These are phyloP conservation scores for Campaea margaritaria DNA, from an alignment of 2,888 invertebrate genomes.

Conservation along the genomic window DNA sequence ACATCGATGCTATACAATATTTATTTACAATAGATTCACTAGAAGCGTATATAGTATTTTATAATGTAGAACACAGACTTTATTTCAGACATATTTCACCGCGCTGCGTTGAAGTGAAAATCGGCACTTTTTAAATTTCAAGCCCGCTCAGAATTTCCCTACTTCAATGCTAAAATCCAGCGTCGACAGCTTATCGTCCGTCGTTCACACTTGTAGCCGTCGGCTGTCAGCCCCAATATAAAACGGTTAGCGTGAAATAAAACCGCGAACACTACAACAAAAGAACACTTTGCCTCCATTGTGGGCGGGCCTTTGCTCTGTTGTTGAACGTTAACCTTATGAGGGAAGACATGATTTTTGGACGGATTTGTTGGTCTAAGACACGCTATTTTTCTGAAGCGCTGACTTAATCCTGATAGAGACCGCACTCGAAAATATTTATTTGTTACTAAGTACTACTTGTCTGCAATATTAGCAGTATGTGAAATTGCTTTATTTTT, in stretches of 20 bases:
- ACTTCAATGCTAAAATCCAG: constrained; percentile 16
- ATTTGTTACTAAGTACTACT: no score
- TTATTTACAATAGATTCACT: neutral
- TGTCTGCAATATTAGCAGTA: no score
- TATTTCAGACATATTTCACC: no score
- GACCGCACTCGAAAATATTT: no score
- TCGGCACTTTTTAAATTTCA: no score
- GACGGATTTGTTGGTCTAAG: constrained; percentile 22
- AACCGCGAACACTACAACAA: constrained; percentile 34
- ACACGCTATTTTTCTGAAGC: constrained; percentile 15
- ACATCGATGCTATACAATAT: neutral
- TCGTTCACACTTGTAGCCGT: constrained; percentile 14
- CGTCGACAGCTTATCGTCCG: constrained; percentile 14
- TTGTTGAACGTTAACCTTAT: constrained; percentile 26
- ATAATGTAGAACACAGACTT: no score
- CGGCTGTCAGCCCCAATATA: constrained; percentile 28
- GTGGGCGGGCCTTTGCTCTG: constrained; percentile 26
- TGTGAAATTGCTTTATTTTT: no score
- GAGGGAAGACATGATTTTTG: constrained; percentile 18
- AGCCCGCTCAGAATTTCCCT: neutral
- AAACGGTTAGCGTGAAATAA: constrained; percentile 27
- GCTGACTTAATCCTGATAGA: no score
- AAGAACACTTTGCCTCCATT: constrained; percentile 35
- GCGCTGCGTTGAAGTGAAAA: no score
- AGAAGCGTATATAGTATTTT: neutral